phyloP scores from a whole-genome alignment of 2,797 vertebrate species.

The Acrossocheilus fasciatus region DNA sequence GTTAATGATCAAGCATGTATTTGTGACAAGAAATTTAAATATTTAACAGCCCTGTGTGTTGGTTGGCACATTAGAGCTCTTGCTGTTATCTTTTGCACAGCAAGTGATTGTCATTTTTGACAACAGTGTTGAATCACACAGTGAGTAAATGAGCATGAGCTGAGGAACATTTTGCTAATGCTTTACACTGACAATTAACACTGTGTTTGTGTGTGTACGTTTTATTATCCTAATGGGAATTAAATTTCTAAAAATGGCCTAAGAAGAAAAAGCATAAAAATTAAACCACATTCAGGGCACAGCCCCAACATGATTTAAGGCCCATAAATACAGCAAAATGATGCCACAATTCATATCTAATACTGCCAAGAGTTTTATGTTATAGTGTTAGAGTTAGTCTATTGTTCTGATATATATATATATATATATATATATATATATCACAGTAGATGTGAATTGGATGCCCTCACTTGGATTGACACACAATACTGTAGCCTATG shows the following conservation, averaged over 20 bases:
- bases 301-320: background rate
- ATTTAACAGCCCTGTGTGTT: background rate
- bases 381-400: background rate
- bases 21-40: background rate
- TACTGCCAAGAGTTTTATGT: background rate
- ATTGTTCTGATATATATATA: background rate
- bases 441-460: background rate
- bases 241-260: background rate
- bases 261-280: background rate
- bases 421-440: no score
- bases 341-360: background rate
- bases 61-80: background rate
- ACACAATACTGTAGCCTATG: background rate
- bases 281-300: background rate
- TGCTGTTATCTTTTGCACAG: background rate
- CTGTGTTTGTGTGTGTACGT: background rate
- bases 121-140: conserved; percentile 6
- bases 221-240: conserved; percentile 12
- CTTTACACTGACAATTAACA: background rate
- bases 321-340: background rate
- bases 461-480: background rate
- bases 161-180: background rate
- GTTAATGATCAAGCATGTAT: background rate
- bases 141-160: background rate
- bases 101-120: conserved; percentile 1